Evolutionary conservation across 2,888 invertebrate species (phyloP).

Genomic region (Noctuana brunneofusca): DNA sequence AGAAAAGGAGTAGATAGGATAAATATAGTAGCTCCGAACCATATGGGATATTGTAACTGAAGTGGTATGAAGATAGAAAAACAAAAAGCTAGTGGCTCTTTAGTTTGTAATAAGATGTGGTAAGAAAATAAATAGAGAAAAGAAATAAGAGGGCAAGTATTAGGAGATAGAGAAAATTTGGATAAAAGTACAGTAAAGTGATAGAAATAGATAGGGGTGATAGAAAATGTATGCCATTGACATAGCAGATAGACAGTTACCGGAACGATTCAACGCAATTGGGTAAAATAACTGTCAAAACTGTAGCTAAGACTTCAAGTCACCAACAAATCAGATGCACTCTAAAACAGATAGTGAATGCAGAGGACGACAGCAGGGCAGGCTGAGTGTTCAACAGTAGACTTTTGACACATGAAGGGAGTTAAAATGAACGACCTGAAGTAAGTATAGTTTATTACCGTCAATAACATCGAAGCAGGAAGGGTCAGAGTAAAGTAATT

Average conservation of each 20-base stretch:
- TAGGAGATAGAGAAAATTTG: background rate
- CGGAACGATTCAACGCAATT: too few relatives aligned
- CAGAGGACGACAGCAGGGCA: too few relatives aligned
- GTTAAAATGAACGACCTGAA: background rate
- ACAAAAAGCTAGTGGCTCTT: background rate
- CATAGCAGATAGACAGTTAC: too few relatives aligned
- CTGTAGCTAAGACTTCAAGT: too few relatives aligned
- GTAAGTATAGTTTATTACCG: conserved; percentile 1
- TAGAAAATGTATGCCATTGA: too few relatives aligned
- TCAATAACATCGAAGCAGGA: conserved; percentile 11
- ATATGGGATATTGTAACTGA: conserved; percentile 5
- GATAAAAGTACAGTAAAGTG: too few relatives aligned
- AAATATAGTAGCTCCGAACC: conserved; percentile 24
- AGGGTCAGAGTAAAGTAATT: conserved; percentile 19
- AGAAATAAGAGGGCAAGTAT: background rate
- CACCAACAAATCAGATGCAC: too few relatives aligned
- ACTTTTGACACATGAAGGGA: background rate
- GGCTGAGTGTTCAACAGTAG: background rate
- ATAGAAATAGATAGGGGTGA: too few relatives aligned
- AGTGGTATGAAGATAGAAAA: background rate
- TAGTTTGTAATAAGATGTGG: background rate
- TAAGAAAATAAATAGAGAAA: background rate
- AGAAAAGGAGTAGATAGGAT: conserved; percentile 14
- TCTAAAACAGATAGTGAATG: too few relatives aligned
- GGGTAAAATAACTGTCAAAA: too few relatives aligned